Conservation (phyloP, 2,888 invertebrate genomes). For the Trachelus troglodyta region DNA sequence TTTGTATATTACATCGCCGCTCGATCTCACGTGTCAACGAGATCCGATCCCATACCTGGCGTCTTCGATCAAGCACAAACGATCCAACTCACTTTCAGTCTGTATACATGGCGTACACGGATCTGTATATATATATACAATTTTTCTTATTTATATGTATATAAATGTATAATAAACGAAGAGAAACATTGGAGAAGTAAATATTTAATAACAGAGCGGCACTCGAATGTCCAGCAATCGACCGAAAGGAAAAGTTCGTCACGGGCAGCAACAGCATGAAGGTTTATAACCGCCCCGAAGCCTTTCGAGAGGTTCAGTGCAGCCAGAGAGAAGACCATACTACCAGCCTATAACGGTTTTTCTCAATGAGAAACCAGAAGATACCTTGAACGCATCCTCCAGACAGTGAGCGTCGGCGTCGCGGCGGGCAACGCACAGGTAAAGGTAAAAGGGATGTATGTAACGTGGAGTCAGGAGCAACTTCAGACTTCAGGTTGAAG, state of each 20-base stretch:
- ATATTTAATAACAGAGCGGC: background rate
- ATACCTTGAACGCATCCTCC: background rate
- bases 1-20: background rate
- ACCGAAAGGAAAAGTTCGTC: background rate
- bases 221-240: background rate
- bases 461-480: background rate
- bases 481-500: background rate
- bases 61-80: background rate
- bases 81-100: background rate
- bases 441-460: background rate
- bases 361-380: background rate
- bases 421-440: slow-evolving; percentile 1
- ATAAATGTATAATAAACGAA: background rate
- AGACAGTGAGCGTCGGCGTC: slow-evolving; percentile 3
- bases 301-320: background rate
- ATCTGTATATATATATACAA: background rate
- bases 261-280: background rate
- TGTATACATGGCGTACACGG: background rate
- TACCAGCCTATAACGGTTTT: background rate
- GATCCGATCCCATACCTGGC: background rate
- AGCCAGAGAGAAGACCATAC: background rate
- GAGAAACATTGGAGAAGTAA: background rate
- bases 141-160: no score
- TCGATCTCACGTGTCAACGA: background rate
- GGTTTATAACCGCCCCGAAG: background rate